Evolutionary conservation across 1,140 invertebrate genomes (phyloP), one percentile per base, ranked within the genome.

Genomic region (Drosophila tsacasi): DNA sequence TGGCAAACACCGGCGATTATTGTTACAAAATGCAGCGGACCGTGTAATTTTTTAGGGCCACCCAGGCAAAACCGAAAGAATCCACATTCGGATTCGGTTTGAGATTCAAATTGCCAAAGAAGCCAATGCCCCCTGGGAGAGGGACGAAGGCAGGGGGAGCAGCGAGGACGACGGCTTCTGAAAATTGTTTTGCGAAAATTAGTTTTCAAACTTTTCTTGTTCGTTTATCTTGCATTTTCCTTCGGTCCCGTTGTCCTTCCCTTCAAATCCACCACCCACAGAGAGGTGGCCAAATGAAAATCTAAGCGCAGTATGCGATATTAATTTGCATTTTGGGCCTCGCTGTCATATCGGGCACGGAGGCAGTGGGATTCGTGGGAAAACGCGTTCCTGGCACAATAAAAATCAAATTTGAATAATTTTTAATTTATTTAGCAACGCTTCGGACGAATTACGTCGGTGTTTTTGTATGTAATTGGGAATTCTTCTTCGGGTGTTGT

Each of bases 141-240:
- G 15, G 40, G 6, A 13, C 17, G 19, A 2, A 12, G 0, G 3
- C 3, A n/a, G 25, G 1, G 1, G 17, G 27, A 4, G 17, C 3
- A 4, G 17, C 12, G 27, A 12, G 0, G 46, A 32, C 30, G 50
- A 63, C 50, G 81, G 79, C 85, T 79, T 58, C 81, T 74, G 81
- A 79, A 90, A 90, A 89, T 90, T 90, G 85, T 90, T 90, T 90
- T 85, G 82, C 79, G 81, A 90, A 90, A 90, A 90, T 90, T 90
- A 90, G 85, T 91, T 90, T 89, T 90, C 62, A 69, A 89, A 89
- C 85, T 90, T 89, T 89, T 72, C 71, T 62, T 73, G 77, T 78
- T 66, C 62, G 74, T 78, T 78, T 78, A 42, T 62, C 55, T 79
- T 76, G 73, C 63, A 76, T 66, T 79, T 58, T 25, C 50, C 32